Evolutionary conservation across 2,797 vertebrate genomes (phyloP), one percentile per base, ranked within the genome.

Genomic region (Argya squamiceps): DNA sequence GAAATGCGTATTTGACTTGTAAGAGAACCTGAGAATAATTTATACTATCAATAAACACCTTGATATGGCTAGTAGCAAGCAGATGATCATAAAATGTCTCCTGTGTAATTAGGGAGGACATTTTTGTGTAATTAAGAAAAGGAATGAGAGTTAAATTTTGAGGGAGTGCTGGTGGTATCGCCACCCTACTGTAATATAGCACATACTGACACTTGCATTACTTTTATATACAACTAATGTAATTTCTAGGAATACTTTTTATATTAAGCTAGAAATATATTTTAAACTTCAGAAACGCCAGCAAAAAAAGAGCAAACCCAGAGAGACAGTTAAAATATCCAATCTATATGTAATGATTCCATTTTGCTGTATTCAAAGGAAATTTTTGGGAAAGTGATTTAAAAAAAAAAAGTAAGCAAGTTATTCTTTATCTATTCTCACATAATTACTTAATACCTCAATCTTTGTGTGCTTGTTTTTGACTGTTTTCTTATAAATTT

Each of bases 101-200:
- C 52, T 52, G 58, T 77, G 46, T 91, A 94, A 92, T 93, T 96
- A 82, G 67, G 70, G 92, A 92, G 41, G 59, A 64, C 24, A 62
- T 89, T 90, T 91, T 84, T 93, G 10, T 96, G 63, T 91, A 95
- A 97, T 96, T 96, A 96, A 92, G 84, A 85, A 95, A 97, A 91
- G 59, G 56, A 96, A 97, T 10, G 41, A 70, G 62, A 89, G 73
- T 47, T 92, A 78, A 36, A 86, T 91, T 71, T 89, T 93, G 65
- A 79, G 67, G 17, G 34, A 89, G 26, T 85, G 52, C 83, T 94
- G 47, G 50, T 84, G 84, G 21, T 52, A 89, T 30, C 82, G 71
- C 60, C 34, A 82, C 11, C 30, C 36, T 71, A 64, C 30, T 69
- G 30, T 50, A 88, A 65, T 11, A 34, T 43, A 91, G 78, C 53